Evolutionary conservation across 2,113 vertebrate genomes (phyloP).

Genomic region (Ornithorhynchus anatinus): DNA sequence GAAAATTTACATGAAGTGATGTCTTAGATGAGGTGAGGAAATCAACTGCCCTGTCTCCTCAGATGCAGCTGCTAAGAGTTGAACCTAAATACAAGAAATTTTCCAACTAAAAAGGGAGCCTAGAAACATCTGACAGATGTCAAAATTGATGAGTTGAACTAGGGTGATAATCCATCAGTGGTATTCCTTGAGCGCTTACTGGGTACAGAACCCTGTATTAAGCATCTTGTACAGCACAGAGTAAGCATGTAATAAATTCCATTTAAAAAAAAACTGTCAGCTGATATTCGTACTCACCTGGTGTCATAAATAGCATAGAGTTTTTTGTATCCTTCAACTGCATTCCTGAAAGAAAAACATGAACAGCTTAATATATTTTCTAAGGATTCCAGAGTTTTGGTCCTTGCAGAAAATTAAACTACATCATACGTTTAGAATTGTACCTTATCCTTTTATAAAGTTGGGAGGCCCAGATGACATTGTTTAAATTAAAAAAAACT

Average conservation of each 20-base stretch:
- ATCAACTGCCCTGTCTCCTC: too few relatives aligned
- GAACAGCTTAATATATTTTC: conserved; percentile 11
- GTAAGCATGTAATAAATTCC: neutral
- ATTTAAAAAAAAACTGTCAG: neutral
- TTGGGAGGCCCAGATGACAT: too few relatives aligned
- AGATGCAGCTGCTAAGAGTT: too few relatives aligned
- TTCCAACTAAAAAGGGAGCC: too few relatives aligned
- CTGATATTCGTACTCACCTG: conserved; percentile 75
- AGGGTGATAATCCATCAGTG: too few relatives aligned
- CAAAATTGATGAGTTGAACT: too few relatives aligned
- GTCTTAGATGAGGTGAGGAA: too few relatives aligned
- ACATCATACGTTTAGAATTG: neutral
- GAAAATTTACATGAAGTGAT: neutral
- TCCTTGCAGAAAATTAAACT: neutral
- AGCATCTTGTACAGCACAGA: neutral
- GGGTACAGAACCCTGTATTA: neutral
- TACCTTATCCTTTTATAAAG: neutral
- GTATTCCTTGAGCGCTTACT: too few relatives aligned
- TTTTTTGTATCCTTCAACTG: conserved; percentile 90
- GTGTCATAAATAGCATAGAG: conserved; percentile 92
- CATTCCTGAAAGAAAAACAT: conserved; percentile 83
- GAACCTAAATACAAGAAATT: too few relatives aligned
- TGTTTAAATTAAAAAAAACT: too few relatives aligned
- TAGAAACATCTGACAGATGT: too few relatives aligned
- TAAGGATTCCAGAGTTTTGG: neutral